phyloP scores from a whole-genome alignment of 2,888 invertebrate genomes.

The Lycophotia porphyrea region DNA sequence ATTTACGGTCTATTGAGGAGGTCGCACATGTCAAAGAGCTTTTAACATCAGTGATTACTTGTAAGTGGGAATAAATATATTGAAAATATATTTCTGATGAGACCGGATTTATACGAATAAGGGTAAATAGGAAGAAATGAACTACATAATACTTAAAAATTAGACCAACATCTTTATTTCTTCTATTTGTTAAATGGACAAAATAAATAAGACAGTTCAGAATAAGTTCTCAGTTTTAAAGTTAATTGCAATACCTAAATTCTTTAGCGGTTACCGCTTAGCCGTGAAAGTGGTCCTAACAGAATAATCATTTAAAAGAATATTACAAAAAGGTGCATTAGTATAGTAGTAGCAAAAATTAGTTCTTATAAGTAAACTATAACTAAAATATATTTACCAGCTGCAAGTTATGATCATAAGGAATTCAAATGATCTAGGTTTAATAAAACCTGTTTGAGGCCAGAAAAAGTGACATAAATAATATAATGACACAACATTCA shows the following conservation, averaged over 20 bases:
- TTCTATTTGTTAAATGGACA: background rate
- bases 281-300: background rate
- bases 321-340: background rate
- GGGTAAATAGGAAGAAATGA: background rate
- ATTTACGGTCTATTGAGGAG: background rate
- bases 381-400: background rate
- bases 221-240: background rate
- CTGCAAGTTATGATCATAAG: background rate
- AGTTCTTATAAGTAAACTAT: background rate
- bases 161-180: background rate
- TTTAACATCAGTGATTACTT: background rate
- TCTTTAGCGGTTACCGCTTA: background rate
- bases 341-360: background rate
- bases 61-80: background rate
- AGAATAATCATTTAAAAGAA: background rate
- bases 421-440: background rate
- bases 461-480: slow-evolving; percentile 7
- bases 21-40: background rate
- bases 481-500: slow-evolving; percentile 5
- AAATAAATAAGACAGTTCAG: background rate
- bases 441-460: background rate
- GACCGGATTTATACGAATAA: background rate
- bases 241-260: background rate
- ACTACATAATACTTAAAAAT: background rate
- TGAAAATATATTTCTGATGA: no score